Base-by-base conservation (phyloP, 2,797 vertebrate species). In the Pterois miles region DNA sequence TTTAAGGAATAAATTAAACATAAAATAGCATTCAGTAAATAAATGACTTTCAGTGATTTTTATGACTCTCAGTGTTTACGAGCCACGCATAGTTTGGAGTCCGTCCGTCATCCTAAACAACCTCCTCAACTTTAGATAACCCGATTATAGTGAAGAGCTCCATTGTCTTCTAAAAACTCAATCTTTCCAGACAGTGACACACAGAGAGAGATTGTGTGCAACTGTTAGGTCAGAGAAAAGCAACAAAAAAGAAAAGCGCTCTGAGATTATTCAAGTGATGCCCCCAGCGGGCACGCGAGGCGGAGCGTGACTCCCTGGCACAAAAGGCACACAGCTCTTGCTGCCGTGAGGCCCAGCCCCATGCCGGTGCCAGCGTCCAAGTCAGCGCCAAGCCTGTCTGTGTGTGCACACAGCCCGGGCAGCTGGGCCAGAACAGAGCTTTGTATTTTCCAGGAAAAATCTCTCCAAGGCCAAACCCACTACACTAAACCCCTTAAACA, bases 231-330 rank as follows among this genome's bases (percentile, higher is more conserved):
- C 78, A 71, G 52, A 76, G 67, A 65, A 69, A 77, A 68, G 58
- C 16, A 52, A 57, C 50, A 80, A 65, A 67, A 65, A 85, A 65
- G 40, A 83, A 77, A 71, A 86, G 76, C 18, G 8, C 62, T 74
- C 68, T 0, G 23, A 63, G 82, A 90, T 83, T 79, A 85, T 90
- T 89, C 79, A 78, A 86, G 86, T 67, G 73, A 85, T 87, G 84
- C 82, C 88, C 86, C 84, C 79, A 76, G 88, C 63, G 69, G 89
- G 85, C 86, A 88, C 86, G 31, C 83, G 78, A 91, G 89, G 79
- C 65, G 64, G 82, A 91, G 89, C 69, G 87, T 92, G 92, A 93
- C 90, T 89, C 86, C 56, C 88, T 91, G 92, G 90, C 92, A 93
- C 88, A 84, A 83, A 43, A 80, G 78, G 82, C 70, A 65, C 81